Conservation (phyloP, 2,888 invertebrate genomes). For the Malthinus seriepunctatus region DNA sequence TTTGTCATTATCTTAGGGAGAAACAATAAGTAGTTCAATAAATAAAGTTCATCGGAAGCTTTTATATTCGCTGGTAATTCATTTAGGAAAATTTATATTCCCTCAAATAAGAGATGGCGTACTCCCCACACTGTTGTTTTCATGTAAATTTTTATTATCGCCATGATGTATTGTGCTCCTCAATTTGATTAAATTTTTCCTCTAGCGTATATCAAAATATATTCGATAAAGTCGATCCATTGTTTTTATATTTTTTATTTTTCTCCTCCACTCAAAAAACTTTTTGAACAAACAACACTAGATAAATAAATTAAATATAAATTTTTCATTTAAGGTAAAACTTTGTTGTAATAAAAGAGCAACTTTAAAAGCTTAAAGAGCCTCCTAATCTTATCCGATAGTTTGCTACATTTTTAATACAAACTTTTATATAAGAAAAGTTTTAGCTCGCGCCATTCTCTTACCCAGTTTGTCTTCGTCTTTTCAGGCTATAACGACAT, state of each 20-base stretch:
- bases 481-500: conserved; percentile 5
- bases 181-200: conserved; percentile 21
- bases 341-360: conserved; percentile 13
- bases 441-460: conserved; percentile 14
- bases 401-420: conserved; percentile 25
- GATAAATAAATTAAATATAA: too few species aligned
- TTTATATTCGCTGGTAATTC: conserved; percentile 17
- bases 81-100: conserved; percentile 25
- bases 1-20: conserved; percentile 22
- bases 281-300: too few species aligned
- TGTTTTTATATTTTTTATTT: background rate
- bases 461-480: conserved; percentile 12
- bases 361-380: conserved; percentile 12
- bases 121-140: conserved; percentile 18
- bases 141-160: conserved; percentile 26
- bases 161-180: conserved; percentile 20
- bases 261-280: background rate
- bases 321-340: too few species aligned
- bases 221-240: background rate
- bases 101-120: conserved; percentile 17
- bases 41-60: conserved; percentile 20
- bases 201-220: background rate
- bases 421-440: conserved; percentile 31
- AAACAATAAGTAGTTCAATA: conserved; percentile 21
- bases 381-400: conserved; percentile 19